Conservation (phyloP, 2,797 vertebrate species). For the Pipistrellus kuhlii region DNA sequence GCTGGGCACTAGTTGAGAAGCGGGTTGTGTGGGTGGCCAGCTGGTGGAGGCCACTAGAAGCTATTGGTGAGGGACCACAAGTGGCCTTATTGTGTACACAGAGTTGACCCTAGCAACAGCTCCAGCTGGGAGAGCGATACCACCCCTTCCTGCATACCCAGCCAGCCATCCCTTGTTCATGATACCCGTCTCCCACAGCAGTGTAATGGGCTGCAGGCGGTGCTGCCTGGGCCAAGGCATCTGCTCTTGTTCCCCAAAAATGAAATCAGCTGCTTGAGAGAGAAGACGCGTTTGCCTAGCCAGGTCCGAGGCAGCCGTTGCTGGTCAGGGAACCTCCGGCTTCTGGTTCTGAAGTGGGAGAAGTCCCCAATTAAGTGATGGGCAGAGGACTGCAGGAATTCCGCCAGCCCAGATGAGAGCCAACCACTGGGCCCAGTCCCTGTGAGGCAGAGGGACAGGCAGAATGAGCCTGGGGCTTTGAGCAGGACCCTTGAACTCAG, state of each 20-base stretch:
- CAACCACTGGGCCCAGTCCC: background rate
- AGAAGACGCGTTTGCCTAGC: background rate
- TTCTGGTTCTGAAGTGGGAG: background rate
- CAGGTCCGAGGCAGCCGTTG: background rate
- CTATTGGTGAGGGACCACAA: constrained; percentile 63
- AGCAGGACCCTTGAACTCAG: background rate
- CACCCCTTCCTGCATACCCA: background rate
- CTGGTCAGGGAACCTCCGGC: background rate
- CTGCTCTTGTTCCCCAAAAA: background rate
- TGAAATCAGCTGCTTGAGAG: background rate
- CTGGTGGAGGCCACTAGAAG: background rate
- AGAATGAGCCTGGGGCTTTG: background rate
- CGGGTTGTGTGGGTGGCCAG: background rate
- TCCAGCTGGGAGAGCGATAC: background rate
- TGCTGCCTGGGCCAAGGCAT: background rate
- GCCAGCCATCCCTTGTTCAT: background rate
- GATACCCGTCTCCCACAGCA: background rate
- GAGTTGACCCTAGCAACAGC: constrained; percentile 79
- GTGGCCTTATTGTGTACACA: constrained; percentile 81
- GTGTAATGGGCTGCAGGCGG: background rate
- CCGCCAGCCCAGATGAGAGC: background rate
- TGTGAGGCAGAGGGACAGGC: background rate
- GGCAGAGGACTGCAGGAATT: background rate
- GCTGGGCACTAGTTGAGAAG: background rate
- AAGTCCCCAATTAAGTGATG: background rate